Evolutionary conservation across 2,888 invertebrate species (phyloP).

Genomic region (Agriopis marginaria): DNA sequence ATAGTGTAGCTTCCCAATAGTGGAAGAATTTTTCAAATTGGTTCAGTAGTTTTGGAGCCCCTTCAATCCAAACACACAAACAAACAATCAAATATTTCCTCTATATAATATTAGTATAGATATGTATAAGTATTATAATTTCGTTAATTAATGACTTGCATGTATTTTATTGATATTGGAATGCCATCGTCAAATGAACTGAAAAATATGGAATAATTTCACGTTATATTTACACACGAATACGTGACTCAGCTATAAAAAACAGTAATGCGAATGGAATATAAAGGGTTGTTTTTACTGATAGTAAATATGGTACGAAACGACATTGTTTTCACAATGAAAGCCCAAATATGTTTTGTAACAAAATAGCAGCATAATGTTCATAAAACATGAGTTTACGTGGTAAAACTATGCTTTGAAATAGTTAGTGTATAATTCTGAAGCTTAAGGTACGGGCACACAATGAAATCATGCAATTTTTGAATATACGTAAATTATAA

Average conservation of each 20-base stretch:
- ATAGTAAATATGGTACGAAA: slow-evolving; percentile 51
- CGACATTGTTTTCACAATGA: slow-evolving; percentile 51
- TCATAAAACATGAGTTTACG: slow-evolving; percentile 13
- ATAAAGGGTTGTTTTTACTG: slow-evolving; percentile 49
- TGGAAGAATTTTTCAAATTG: too few relatives aligned
- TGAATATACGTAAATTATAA: too few relatives aligned
- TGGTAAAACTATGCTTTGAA: not conserved
- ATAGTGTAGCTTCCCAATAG: too few relatives aligned
- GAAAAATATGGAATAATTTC: slow-evolving; percentile 17
- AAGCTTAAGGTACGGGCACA: too few relatives aligned
- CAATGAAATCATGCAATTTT: too few relatives aligned
- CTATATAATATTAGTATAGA: too few relatives aligned
- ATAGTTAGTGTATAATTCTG: too few relatives aligned
- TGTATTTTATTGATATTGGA: slow-evolving; percentile 5
- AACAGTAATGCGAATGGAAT: slow-evolving; percentile 13
- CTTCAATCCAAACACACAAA: too few relatives aligned
- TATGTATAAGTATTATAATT: too few relatives aligned
- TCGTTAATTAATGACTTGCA: not conserved
- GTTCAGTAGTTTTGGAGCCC: too few relatives aligned
- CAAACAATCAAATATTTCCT: too few relatives aligned
- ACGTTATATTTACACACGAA: slow-evolving; percentile 20
- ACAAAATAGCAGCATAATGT: slow-evolving; percentile 14
- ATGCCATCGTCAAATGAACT: not conserved
- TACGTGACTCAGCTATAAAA: slow-evolving; percentile 14
- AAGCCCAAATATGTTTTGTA: slow-evolving; percentile 24